phyloP scores from a whole-genome alignment of 23 tunicate genomes.

The Halocynthia roretzi region DNA sequence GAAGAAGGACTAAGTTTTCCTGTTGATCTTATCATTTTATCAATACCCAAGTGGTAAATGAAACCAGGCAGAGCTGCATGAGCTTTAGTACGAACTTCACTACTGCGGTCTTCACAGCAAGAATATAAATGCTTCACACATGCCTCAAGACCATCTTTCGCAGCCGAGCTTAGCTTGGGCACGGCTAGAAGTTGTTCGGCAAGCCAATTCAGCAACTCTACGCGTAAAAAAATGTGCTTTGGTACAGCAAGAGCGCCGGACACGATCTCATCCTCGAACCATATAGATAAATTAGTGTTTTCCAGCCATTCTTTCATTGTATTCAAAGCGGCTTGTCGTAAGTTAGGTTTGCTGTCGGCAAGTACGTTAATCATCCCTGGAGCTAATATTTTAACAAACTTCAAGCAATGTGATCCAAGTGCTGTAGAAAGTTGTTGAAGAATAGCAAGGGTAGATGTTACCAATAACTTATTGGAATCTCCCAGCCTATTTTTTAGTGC shows the following conservation, averaged over 20 bases:
- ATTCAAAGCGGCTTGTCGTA: slow-evolving; percentile 77
- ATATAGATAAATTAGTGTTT: slow-evolving; percentile 64
- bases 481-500: slow-evolving; percentile 68
- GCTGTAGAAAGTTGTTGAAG: slow-evolving; percentile 59
- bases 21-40: slow-evolving; percentile 46
- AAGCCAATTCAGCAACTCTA: slow-evolving; percentile 83
- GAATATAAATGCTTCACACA: slow-evolving; percentile 57
- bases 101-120: slow-evolving; percentile 92
- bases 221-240: slow-evolving; percentile 57
- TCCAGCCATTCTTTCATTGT: slow-evolving; percentile 86
- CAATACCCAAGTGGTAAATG: slow-evolving; percentile 60
- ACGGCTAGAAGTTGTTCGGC: slow-evolving; percentile 49
- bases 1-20: slow-evolving; percentile 54
- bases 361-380: slow-evolving; percentile 42
- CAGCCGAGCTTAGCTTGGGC: slow-evolving; percentile 28
- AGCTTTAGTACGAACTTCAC: slow-evolving; percentile 81
- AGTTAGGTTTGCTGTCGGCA: slow-evolving; percentile 90
- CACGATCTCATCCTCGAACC: slow-evolving; percentile 82
- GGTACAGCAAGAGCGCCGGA: slow-evolving; percentile 50
- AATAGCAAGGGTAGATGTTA: slow-evolving; percentile 59
- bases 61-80: slow-evolving; percentile 70
- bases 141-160: slow-evolving; percentile 56
- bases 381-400: slow-evolving; percentile 38
- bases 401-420: slow-evolving; percentile 61
- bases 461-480: slow-evolving; percentile 86